phyloP scores from a whole-genome alignment of 2,113 vertebrate species.

The Nycticebus coucang region DNA sequence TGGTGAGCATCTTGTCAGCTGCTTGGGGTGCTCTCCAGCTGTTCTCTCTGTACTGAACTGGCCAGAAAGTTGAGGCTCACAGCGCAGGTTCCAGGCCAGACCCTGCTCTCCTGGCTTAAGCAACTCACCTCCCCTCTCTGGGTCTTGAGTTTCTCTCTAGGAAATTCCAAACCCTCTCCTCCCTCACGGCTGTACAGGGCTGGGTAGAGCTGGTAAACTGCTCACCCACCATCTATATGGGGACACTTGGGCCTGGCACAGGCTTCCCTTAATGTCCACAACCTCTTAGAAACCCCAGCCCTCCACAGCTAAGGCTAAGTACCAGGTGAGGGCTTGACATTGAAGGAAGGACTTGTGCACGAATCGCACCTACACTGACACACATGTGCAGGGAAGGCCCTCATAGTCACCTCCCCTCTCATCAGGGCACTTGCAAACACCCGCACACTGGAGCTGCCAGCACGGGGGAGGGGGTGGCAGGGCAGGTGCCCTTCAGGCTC shows the following conservation, averaged over 20 bases:
- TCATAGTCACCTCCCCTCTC: not conserved
- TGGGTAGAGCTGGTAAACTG: not conserved
- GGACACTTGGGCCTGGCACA: not conserved
- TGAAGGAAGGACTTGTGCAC: not conserved
- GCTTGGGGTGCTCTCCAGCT: not conserved
- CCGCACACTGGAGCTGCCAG: not conserved
- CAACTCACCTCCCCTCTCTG: not conserved
- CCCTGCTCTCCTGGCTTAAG: not conserved
- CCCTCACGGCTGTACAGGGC: too few species aligned
- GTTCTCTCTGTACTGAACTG: not conserved
- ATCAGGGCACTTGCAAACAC: not conserved
- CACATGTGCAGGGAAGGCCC: not conserved
- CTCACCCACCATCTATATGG: not conserved
- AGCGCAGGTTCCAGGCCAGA: not conserved
- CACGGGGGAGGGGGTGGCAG: constrained; percentile 47
- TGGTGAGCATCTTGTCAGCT: accelerated
- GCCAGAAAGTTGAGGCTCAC: not conserved
- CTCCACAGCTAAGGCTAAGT: not conserved
- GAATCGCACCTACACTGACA: not conserved
- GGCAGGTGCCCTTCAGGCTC: constrained; percentile 75
- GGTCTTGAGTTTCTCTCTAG: constrained; percentile 30
- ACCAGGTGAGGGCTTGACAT: not conserved
- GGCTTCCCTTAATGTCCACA: not conserved
- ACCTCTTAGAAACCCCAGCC: not conserved
- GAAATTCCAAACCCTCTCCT: not conserved